A percentile compares a stretch with the other conserved stretches of the same genome.
Evolutionary conservation across 2,797 vertebrate species (phyloP).

Genomic region (Cichlasoma orientale): DNA sequence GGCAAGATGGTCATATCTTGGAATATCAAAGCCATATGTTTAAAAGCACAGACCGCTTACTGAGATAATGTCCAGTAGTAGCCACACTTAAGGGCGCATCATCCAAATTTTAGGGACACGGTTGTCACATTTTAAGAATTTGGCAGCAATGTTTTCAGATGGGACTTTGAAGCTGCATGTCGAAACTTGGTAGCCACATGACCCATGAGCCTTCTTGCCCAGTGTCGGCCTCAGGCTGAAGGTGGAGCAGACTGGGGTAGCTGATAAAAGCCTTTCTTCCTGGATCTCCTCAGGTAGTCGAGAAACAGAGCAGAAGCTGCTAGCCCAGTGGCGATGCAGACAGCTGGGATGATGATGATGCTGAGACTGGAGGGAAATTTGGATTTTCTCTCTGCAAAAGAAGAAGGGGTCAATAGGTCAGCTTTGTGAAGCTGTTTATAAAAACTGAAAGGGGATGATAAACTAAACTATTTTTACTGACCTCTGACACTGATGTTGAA

Average conservation of each 20-base stretch:
- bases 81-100: not conserved
- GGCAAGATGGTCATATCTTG: not conserved
- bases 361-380: slow-evolving; percentile 20
- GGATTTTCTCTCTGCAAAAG: slow-evolving; percentile 49
- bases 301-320: slow-evolving; percentile 41
- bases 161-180: not conserved
- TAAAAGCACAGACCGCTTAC: not conserved
- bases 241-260: slow-evolving; percentile 57
- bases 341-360: slow-evolving; percentile 37
- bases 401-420: not conserved
- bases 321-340: slow-evolving; percentile 35
- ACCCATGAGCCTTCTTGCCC: not conserved
- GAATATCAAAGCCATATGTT: not conserved
- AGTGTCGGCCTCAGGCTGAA: slow-evolving; percentile 18
- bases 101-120: not conserved
- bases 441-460: not conserved
- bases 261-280: slow-evolving; percentile 77
- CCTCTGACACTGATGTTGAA: slow-evolving; percentile 77
- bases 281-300: slow-evolving; percentile 69
- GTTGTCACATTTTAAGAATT: not conserved
- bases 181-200: not conserved
- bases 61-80: not conserved
- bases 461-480: slow-evolving; percentile 26
- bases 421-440: rapidly evolving
- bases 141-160: not conserved